phyloP scores from a whole-genome alignment of 2,888 invertebrate genomes.

The Blomia tropicalis region DNA sequence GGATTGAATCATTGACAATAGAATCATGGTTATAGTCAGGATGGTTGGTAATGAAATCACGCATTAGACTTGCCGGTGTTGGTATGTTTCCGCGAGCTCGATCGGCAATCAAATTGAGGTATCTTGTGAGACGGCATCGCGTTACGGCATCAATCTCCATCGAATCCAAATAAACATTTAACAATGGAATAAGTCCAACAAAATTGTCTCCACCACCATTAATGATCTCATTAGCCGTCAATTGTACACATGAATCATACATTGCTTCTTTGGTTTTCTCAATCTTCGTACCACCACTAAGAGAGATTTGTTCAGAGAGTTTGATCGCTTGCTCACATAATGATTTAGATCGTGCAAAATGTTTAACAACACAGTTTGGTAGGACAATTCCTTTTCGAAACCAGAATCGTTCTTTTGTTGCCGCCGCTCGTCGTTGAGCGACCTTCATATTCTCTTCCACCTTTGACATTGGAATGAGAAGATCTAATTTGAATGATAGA shows the following conservation, averaged over 20 bases:
- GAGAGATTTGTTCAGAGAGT: constrained; percentile 28
- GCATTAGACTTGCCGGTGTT: constrained; percentile 88
- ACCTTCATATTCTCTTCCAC: constrained; percentile 92
- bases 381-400: constrained; percentile 61
- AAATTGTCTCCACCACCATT: constrained; percentile 55
- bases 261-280: neutral
- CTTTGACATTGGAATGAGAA: constrained; percentile 93
- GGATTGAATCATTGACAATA: constrained; percentile 63
- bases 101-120: constrained; percentile 67
- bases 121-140: constrained; percentile 88
- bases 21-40: constrained; percentile 82
- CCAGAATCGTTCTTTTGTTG: constrained; percentile 70
- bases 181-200: constrained; percentile 82
- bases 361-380: constrained; percentile 32
- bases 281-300: neutral
- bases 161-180: constrained; percentile 77
- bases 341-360: neutral
- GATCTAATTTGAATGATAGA: constrained; percentile 82
- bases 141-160: constrained; percentile 98
- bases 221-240: constrained; percentile 90
- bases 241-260: constrained; percentile 33
- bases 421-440: constrained; percentile 79
- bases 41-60: constrained; percentile 71
- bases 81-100: constrained; percentile 45
- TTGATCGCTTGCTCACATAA: constrained; percentile 29